Evolutionary conservation across 2,113 vertebrate genomes (phyloP), one percentile per base, ranked within the genome.

Genomic region (Etia nguti): DNA sequence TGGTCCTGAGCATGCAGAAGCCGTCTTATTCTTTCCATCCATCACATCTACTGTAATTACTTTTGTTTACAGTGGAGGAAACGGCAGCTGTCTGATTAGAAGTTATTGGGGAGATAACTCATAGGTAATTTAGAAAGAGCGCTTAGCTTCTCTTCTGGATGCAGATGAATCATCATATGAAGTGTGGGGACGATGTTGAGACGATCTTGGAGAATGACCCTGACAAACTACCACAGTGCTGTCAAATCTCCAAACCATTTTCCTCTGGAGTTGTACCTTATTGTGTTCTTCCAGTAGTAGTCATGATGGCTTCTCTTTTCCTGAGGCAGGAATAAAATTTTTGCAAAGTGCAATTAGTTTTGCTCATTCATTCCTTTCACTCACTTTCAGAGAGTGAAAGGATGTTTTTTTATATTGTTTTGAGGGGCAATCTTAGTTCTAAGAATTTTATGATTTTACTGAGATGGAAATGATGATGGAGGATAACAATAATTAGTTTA

Each of bases 21-120:
- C 94, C 87, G 81, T 93, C 94, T 95, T 91, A 85, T 95, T 94
- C 92, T 86, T 86, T 95, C 94, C 89, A 95, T 95, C 93, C 93
- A 95, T 94, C 94, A 94, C 91, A 93, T 93, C 92, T 94, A 93
- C 95, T 94, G 95, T 95, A 95, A 96, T 96, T 95, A 96, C 95
- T 92, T 96, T 95, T 96, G 95, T 96, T 96, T 96, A 96, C 94
- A 95, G 92, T 95, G 92, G 91, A 91, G 90, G 86, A 94, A 95
- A 93, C 90, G 62, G 88, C 93, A 91, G 90, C 92, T 93, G 92
- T 95, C 94, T 95, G 95, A 96, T 93, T 95, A 93, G 93, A 94
- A 94, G 91, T 95, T 96, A 95, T 94, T 93, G 92, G 88, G 92
- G 87, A 96, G 95, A 96, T 95, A 94, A 95, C 90, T 95, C 93